Conservation (phyloP, 2,113 vertebrate species). For the Elaphurus davidianus region DNA sequence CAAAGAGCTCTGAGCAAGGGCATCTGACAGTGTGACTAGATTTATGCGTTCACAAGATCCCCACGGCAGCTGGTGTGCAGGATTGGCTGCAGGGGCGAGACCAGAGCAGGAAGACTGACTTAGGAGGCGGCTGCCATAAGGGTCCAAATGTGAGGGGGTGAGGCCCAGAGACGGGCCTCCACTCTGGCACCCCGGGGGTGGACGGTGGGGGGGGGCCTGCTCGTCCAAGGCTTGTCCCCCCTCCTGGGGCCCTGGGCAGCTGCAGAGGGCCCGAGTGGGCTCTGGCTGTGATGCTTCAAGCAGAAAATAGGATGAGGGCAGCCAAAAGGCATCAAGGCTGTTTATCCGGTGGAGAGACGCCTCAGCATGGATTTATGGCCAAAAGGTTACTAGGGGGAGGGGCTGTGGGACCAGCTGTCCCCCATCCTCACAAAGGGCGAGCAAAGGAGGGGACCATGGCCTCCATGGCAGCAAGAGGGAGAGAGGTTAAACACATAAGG, state of each 20-base stretch:
- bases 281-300: constrained; percentile 45
- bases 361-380: constrained; percentile 65
- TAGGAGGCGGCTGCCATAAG: constrained; percentile 58
- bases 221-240: constrained; percentile 19
- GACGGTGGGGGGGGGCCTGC: neutral
- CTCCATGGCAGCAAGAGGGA: neutral
- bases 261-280: constrained; percentile 62
- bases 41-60: constrained; percentile 67
- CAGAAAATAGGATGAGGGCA: constrained; percentile 71
- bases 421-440: constrained; percentile 54
- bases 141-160: constrained; percentile 26
- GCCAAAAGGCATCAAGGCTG: constrained; percentile 68
- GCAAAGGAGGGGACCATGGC: constrained; percentile 3
- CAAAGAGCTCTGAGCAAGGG: constrained; percentile 65
- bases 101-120: constrained; percentile 63
- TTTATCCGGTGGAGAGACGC: constrained; percentile 73
- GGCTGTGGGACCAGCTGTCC: constrained; percentile 64
- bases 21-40: constrained; percentile 55
- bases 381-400: constrained; percentile 58
- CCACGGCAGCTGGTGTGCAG: constrained; percentile 65
- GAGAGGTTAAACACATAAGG: neutral
- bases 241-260: constrained; percentile 58
- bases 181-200: constrained; percentile 14
- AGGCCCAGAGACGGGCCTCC: constrained; percentile 34
- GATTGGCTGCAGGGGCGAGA: constrained; percentile 48